phyloP scores from a whole-genome alignment of 2,797 vertebrate species.

The Atherinosoma microstoma region DNA sequence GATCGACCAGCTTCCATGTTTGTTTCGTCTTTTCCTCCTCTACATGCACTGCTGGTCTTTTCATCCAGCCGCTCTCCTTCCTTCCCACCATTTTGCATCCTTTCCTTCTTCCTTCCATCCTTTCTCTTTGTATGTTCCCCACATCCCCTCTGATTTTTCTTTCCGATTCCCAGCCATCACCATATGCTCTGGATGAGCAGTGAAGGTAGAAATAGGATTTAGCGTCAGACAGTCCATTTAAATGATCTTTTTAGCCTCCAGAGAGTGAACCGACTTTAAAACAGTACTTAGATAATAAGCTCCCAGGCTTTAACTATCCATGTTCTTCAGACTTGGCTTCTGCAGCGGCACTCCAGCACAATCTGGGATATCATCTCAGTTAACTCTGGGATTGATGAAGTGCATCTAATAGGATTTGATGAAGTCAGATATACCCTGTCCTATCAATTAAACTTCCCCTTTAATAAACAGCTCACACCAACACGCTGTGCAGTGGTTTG shows the following conservation, averaged over 20 bases:
- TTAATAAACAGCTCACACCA: constrained; percentile 26
- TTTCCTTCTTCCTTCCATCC: background rate
- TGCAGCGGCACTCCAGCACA: constrained; percentile 35
- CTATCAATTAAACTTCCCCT: constrained; percentile 52
- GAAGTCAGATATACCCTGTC: constrained; percentile 41
- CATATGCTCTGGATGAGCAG: constrained; percentile 67
- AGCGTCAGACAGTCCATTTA: constrained; percentile 66
- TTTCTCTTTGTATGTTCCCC: constrained; percentile 11
- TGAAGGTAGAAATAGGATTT: constrained; percentile 73
- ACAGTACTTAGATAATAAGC: constrained; percentile 74
- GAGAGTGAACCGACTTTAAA: constrained; percentile 70
- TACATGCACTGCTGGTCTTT: constrained; percentile 25
- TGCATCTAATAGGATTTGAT: constrained; percentile 67
- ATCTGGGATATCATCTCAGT: constrained; percentile 66
- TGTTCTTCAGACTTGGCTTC: constrained; percentile 61
- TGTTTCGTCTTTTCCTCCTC: constrained; percentile 11
- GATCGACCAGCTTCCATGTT: constrained; percentile 17
- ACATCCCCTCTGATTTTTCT: constrained; percentile 22
- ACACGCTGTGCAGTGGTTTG: constrained; percentile 9
- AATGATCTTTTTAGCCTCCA: constrained; percentile 64
- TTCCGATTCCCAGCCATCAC: constrained; percentile 44
- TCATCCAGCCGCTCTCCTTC: constrained; percentile 18
- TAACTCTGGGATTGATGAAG: constrained; percentile 60
- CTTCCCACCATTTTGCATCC: constrained; percentile 26
- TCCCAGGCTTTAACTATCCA: constrained; percentile 52